phyloP scores from a whole-genome alignment of 2,113 vertebrate species.

The Peromyscus maniculatus region DNA sequence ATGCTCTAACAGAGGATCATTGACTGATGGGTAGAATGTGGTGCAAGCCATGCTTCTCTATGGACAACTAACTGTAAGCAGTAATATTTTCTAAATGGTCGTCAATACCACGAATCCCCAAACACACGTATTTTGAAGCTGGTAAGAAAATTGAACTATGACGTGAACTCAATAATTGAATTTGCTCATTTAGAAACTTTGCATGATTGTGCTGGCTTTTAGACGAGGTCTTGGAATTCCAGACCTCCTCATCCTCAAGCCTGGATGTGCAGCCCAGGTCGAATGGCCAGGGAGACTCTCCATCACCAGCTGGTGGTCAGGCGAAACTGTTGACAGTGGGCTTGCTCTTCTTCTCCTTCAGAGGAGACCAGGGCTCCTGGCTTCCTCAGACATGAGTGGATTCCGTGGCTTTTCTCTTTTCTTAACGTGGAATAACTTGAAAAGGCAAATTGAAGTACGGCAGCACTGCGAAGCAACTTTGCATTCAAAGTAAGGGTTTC shows the following conservation, averaged over 20 bases:
- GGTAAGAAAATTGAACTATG: conserved; percentile 66
- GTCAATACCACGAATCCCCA: conserved; percentile 58
- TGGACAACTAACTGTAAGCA: conserved; percentile 32
- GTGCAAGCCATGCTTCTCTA: conserved; percentile 60
- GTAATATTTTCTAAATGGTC: conserved; percentile 71
- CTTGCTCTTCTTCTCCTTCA: background rate
- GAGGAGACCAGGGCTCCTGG: background rate
- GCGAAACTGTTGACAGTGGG: too few relatives aligned
- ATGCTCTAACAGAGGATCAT: conserved; percentile 72
- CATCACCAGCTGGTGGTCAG: background rate
- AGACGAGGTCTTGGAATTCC: background rate
- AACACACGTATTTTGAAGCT: conserved; percentile 35
- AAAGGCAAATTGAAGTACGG: conserved; percentile 16
- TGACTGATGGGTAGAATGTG: conserved; percentile 50
- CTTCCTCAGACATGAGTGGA: background rate
- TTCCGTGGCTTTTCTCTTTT: conserved; percentile 8
- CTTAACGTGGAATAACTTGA: conserved; percentile 41
- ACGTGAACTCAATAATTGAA: conserved; percentile 44
- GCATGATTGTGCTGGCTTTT: background rate
- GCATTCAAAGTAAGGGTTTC: conserved; percentile 72
- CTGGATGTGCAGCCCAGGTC: background rate
- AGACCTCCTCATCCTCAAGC: background rate
- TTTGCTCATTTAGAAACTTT: conserved; percentile 55
- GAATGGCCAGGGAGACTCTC: background rate
- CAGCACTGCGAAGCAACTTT: conserved; percentile 25